phyloP scores from a whole-genome alignment of 2,888 invertebrate species.

The Embidobia sp. region DNA sequence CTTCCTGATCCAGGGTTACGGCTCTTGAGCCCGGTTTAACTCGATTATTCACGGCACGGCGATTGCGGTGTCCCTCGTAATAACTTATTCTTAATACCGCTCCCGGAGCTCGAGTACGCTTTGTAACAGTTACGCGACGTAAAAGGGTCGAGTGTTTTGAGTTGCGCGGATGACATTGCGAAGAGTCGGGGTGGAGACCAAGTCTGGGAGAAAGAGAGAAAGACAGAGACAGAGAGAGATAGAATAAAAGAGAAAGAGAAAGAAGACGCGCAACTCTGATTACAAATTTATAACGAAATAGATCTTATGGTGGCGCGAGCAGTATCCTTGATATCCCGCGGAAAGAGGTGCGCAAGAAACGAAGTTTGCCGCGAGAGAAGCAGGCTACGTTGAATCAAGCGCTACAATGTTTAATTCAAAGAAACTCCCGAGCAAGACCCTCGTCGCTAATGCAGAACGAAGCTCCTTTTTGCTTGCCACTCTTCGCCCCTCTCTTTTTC shows the following conservation, averaged over 20 bases:
- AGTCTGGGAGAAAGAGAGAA: slow-evolving; percentile 28
- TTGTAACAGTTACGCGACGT: slow-evolving; percentile 33
- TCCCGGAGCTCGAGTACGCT: slow-evolving; percentile 33
- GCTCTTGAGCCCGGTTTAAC: slow-evolving; percentile 8
- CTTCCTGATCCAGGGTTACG: background rate
- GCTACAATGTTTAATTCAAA: slow-evolving; percentile 62
- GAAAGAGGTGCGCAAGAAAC: slow-evolving; percentile 39
- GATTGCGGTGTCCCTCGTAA: slow-evolving; percentile 26
- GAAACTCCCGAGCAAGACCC: slow-evolving; percentile 49
- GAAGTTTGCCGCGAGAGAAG: slow-evolving; percentile 41
- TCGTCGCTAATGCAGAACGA: slow-evolving; percentile 45
- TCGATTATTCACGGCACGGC: slow-evolving; percentile 35
- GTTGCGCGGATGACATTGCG: slow-evolving; percentile 4
- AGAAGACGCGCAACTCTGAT: slow-evolving; percentile 55
- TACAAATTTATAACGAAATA: slow-evolving; percentile 64
- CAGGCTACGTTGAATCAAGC: slow-evolving; percentile 41
- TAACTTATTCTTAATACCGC: slow-evolving; percentile 29
- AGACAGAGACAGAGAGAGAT: too few species aligned
- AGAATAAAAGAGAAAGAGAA: too few species aligned
- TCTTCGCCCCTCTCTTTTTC: background rate
- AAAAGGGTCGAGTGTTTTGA: slow-evolving; percentile 44
- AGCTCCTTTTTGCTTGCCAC: slow-evolving; percentile 11
- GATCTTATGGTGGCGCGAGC: slow-evolving; percentile 35
- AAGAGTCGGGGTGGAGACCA: slow-evolving; percentile 5
- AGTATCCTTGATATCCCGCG: slow-evolving; percentile 35